Evolutionary conservation across 2,888 invertebrate species (phyloP).

Genomic region (Xestoiulus laeticollis): DNA sequence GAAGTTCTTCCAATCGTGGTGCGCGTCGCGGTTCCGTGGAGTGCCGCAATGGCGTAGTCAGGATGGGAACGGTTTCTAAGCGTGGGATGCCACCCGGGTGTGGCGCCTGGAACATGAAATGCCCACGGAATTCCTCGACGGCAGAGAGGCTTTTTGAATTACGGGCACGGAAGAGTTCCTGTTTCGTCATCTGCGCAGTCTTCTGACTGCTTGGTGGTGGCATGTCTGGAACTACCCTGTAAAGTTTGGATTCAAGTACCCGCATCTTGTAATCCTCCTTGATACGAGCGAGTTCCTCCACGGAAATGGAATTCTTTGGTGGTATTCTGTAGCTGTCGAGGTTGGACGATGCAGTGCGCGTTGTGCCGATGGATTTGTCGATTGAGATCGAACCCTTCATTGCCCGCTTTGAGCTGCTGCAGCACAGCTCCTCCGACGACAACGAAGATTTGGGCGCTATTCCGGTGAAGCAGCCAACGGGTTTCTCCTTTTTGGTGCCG

Average conservation of each 20-base stretch:
- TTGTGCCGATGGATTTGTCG: conserved; percentile 50
- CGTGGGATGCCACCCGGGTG: conserved; percentile 43
- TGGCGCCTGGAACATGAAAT: not conserved
- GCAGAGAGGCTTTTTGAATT: conserved; percentile 48
- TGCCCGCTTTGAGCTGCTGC: not conserved
- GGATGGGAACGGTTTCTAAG: conserved; percentile 50
- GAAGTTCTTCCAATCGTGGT: conserved; percentile 38
- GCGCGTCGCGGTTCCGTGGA: conserved; percentile 40
- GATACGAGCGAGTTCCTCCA: conserved; percentile 48
- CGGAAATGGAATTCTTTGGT: conserved; percentile 50
- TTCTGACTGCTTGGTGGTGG: not conserved
- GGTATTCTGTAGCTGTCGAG: not conserved
- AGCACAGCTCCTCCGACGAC: conserved; percentile 43
- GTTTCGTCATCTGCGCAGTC: not conserved
- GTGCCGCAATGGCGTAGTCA: conserved; percentile 14
- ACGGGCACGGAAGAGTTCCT: conserved; percentile 42
- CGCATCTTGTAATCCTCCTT: conserved; percentile 50
- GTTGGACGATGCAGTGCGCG: not conserved
- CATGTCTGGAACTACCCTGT: conserved; percentile 51
- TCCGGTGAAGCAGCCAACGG: conserved; percentile 50
- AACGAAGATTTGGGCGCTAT: conserved; percentile 48
- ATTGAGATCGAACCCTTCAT: conserved; percentile 35
- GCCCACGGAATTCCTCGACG: conserved; percentile 45
- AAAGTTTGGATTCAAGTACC: conserved; percentile 44
- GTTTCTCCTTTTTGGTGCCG: conserved; percentile 48